Evolutionary conservation across 2,797 vertebrate genomes (phyloP).

Genomic region (Siniperca undulata): DNA sequence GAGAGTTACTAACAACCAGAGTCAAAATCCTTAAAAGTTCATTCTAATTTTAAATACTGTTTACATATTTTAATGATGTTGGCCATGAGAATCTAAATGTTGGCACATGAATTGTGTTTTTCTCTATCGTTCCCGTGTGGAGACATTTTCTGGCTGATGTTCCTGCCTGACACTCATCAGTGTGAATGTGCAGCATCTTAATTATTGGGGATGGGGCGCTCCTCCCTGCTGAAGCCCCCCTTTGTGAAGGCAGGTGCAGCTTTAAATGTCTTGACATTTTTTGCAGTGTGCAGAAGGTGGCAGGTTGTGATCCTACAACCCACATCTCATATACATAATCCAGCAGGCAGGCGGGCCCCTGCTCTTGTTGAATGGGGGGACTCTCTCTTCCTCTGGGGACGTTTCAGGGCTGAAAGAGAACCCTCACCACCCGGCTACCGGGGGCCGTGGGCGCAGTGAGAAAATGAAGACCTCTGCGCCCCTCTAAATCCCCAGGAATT

Average conservation of each 20-base stretch:
- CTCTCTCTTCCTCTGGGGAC: conserved; percentile 75
- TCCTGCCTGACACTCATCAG: conserved; percentile 12
- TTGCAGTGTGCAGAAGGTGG: conserved; percentile 71
- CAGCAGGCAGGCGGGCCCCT: conserved; percentile 72
- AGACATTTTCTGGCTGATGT: background rate
- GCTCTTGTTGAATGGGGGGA: conserved; percentile 71
- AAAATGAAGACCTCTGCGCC: conserved; percentile 90
- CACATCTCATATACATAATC: conserved; percentile 85
- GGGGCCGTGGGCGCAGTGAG: conserved; percentile 86
- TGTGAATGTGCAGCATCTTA: conserved; percentile 43
- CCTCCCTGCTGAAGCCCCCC: conserved; percentile 35
- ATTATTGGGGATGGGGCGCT: conserved; percentile 36
- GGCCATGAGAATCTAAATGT: background rate
- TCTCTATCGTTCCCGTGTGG: background rate
- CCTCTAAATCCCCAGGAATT: conserved; percentile 89
- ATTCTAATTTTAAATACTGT: background rate
- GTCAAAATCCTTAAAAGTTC: background rate
- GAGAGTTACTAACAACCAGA: background rate
- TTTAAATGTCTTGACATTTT: conserved; percentile 73
- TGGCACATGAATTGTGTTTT: conserved; percentile 6
- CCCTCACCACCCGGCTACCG: conserved; percentile 71
- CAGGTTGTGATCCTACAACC: conserved; percentile 75
- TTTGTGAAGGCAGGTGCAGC: conserved; percentile 76
- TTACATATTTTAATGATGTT: background rate
- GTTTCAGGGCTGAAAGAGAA: conserved; percentile 79